Percentiles rank a stretch among this genome's conserved stretches.
phyloP scores from a whole-genome alignment of 2,888 invertebrate species.

The Therioaphis trifolii region DNA sequence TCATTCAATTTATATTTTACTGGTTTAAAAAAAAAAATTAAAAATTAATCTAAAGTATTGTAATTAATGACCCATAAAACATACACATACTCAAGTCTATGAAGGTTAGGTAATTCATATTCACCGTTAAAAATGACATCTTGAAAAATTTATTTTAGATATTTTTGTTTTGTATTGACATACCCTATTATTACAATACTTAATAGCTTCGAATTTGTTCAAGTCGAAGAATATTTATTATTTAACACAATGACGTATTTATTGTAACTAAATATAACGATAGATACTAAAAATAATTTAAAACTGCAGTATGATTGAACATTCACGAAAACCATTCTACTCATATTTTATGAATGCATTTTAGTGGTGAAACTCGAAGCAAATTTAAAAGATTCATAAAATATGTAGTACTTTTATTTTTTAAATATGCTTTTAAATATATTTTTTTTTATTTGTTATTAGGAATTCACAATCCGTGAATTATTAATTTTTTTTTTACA shows the following conservation, averaged over 20 bases:
- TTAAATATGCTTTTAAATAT: background rate
- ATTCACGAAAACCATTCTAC: background rate
- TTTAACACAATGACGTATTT: background rate
- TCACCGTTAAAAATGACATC: too few relatives aligned
- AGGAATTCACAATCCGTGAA: too few relatives aligned
- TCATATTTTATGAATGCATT: conserved; percentile 19
- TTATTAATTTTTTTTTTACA: too few relatives aligned
- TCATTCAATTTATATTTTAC: too few relatives aligned
- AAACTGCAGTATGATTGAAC: background rate
- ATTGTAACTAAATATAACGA: background rate
- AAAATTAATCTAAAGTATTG: too few relatives aligned
- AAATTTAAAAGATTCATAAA: conserved; percentile 20
- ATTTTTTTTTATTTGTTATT: background rate
- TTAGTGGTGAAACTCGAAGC: conserved; percentile 33
- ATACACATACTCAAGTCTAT: too few relatives aligned
- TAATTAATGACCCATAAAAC: too few relatives aligned
- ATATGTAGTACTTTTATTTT: conserved; percentile 4
- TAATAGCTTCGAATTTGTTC: background rate
- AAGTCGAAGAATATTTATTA: background rate
- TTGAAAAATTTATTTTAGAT: too few relatives aligned
- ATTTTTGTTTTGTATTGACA: background rate
- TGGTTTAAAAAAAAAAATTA: too few relatives aligned
- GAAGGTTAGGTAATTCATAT: too few relatives aligned
- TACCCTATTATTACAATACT: background rate
- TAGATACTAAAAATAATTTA: background rate